phyloP scores from a whole-genome alignment of 2,797 vertebrate species.

The Cuculus canorus region DNA sequence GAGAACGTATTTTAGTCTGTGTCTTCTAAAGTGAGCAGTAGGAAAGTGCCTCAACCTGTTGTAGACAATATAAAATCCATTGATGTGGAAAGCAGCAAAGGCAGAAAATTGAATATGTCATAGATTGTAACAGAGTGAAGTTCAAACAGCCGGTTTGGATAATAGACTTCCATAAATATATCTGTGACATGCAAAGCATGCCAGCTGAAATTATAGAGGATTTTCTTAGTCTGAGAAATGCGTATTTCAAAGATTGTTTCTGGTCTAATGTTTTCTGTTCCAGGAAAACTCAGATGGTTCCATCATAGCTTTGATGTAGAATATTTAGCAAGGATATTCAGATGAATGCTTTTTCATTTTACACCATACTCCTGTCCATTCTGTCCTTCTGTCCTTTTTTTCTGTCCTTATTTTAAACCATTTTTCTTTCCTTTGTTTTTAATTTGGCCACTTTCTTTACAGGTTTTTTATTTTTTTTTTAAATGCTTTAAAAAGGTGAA shows the following conservation, averaged over 20 bases:
- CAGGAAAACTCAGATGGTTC: not conserved
- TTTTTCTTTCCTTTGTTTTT: not conserved
- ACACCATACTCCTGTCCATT: not conserved
- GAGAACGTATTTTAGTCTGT: slow-evolving; percentile 1
- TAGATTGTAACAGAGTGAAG: slow-evolving; percentile 47
- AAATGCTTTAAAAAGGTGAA: not conserved
- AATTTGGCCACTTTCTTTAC: not conserved
- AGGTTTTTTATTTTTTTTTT: not conserved
- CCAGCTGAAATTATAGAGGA: slow-evolving; percentile 21
- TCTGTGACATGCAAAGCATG: not conserved
- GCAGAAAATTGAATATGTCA: slow-evolving; percentile 66
- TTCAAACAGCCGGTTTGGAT: slow-evolving; percentile 48
- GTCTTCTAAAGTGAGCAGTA: slow-evolving; percentile 26
- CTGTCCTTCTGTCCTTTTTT: not conserved
- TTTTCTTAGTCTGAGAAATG: slow-evolving; percentile 16
- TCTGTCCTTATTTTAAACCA: not conserved
- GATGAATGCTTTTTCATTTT: not conserved
- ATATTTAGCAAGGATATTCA: not conserved
- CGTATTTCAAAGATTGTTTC: not conserved
- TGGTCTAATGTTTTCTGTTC: not conserved
- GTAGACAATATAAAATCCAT: slow-evolving; percentile 43
- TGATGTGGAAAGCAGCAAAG: slow-evolving; percentile 52
- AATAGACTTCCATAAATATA: slow-evolving; percentile 61
- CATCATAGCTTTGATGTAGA: not conserved
- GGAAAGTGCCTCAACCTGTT: slow-evolving; percentile 32